Evolutionary conservation across 2,888 invertebrate genomes (phyloP).

Genomic region (Notodonta dromedarius): DNA sequence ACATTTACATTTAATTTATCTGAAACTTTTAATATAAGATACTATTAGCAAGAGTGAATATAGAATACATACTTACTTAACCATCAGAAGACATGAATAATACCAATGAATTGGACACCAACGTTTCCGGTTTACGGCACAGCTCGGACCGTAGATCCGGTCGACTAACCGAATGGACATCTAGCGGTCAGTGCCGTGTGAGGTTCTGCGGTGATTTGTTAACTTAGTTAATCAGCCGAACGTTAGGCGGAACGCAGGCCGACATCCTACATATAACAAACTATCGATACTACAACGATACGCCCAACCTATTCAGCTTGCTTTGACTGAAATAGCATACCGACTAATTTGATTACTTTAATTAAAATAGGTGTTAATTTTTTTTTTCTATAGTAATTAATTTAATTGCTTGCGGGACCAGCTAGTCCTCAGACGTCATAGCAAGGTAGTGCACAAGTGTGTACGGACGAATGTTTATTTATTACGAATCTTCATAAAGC

Average conservation of each 20-base stretch:
- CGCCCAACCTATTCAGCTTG: neutral
- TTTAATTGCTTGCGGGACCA: too few relatives aligned
- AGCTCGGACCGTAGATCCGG: neutral
- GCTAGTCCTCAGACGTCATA: too few relatives aligned
- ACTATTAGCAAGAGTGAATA: too few relatives aligned
- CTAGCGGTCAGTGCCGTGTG: neutral
- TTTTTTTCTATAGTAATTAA: too few relatives aligned
- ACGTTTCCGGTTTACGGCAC: neutral
- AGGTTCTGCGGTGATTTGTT: conserved; percentile 2
- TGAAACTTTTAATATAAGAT: too few relatives aligned
- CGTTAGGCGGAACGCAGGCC: neutral
- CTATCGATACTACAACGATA: neutral
- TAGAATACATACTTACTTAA: too few relatives aligned
- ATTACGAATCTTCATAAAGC: too few relatives aligned
- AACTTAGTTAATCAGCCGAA: neutral
- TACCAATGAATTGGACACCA: neutral
- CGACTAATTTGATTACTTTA: too few relatives aligned
- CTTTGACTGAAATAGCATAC: neutral
- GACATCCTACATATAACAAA: neutral
- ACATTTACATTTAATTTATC: too few relatives aligned
- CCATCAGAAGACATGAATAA: neutral
- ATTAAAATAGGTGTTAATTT: too few relatives aligned
- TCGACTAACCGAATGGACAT: neutral
- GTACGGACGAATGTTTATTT: too few relatives aligned
- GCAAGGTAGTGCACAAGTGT: too few relatives aligned